Evolutionary conservation across 2,888 invertebrate species (phyloP), one percentile per base, ranked within the genome.

Genomic region (Athalia rosae): DNA sequence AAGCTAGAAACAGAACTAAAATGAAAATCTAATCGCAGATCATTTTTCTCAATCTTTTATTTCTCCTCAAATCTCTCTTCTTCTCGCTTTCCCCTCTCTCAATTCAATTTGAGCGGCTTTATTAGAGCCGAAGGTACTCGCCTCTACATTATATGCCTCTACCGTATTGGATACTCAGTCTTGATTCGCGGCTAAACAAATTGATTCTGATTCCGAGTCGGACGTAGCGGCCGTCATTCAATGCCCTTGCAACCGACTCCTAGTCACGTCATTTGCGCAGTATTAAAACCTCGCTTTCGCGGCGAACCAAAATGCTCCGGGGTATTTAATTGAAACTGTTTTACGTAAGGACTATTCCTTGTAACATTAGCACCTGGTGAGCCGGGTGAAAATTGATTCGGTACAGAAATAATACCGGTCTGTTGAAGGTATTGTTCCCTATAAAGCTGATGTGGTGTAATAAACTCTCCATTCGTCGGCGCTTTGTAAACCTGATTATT

Each of bases 221-320:
- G 41, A 74, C 74, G 74, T 71, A 71, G 48, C 45, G 74, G 59
- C 50, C 59, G 74, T 74, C 74, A 74, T 74, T 74, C 74, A 53
- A 74, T 74, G 43, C 74, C 61, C 62, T 74, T 74, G 62, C 62
- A 61, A 8, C 74, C 74, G 62, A 62, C 58, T 74, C 78, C 84
- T 79, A 85, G 88, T 87, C 87, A 87, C 88, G 88, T 88, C 86
- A 87, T 87, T 83, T 88, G 87, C 41, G 87, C 87, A 47, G 88
- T 82, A 79, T 88, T 87, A 80, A 86, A 87, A 15, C 81, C 84
- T 66, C 87, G 85, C 71, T 85, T 87, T 56, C 85, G 83, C 59
- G 86, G 83, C 4, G 84, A 80, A n/a, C 83, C 79, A 59, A 86
- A 87, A 79, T 85, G 83, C 58, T 85, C 86, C 3, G 86, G 83